Evolutionary conservation across 2,888 invertebrate species (phyloP), one percentile per base, ranked within the genome.

Genomic region (Doris montereyensis): DNA sequence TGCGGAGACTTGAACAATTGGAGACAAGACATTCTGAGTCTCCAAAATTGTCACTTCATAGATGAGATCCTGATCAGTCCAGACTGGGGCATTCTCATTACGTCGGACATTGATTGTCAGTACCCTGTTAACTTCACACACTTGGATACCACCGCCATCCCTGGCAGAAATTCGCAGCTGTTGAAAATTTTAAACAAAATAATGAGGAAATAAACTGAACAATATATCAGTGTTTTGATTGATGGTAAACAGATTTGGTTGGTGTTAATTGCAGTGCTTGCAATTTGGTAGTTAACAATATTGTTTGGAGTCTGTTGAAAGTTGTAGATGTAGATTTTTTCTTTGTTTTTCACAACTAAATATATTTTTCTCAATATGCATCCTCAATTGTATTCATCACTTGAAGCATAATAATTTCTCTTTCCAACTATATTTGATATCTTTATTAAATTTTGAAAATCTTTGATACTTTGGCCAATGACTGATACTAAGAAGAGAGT

Each of bases 241-340:
- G 24, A 85, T 76, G 71, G 76, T 83, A 81, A 87, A 87, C 67
- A 84, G 74, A 65, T 84, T 81, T 10, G 67, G 70, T 34, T 17
- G 13, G 17, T 21, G 35, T 82, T 82, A 65, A 72, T 76, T 2
- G 85, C 79, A 17, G 32, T 68, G 21, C 83, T 35, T 10, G 80
- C 75, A 34, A 87, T 78, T 17, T 71, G 79, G 80, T 88, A 89
- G 13, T 78, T 73, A 13, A 89, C 83, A 67, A 85, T 83, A 81
- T 88, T 89, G 83, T 89, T 87, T 5, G 89, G 89, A 21, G 81
- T 80, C 89, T 89, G 85, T 4, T n/a, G n/a, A n/a, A n/a, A n/a
- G n/a, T n/a, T n/a, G n/a, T n/a, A n/a, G n/a, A n/a, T n/a, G n/a
- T n/a, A n/a, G n/a, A n/a, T n/a, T n/a, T n/a, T n/a, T n/a, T n/a